Base-by-base conservation (phyloP, 92 coral and sea anemone species). In the Phenganax subtilis region DNA sequence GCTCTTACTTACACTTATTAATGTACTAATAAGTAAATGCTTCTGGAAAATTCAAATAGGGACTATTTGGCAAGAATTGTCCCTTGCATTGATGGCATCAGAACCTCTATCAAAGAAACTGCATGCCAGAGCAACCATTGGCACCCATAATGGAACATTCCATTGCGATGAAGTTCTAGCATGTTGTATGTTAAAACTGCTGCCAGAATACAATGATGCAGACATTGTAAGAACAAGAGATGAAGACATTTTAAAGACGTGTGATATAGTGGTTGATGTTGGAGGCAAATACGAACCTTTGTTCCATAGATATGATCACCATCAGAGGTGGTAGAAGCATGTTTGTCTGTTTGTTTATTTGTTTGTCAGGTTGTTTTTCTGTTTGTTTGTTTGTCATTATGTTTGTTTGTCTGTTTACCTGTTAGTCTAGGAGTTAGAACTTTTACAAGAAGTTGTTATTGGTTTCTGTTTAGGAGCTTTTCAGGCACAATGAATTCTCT, bases 141-240 rank as follows among this genome's bases (percentile, higher is more conserved):
- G 98, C 54, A 93, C 98, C 2, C 98, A 93, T 63, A 88, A 92
- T 89, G 98, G 98, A 5, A 92, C 92, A 8, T 93, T 93, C 60
- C 98, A 93, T 81, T 93, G 98, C 55, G 98, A 93, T 84, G 98
- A 93, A 73, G 98, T 83, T 11, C 68, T 93, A 53, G 98, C 98
- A 59, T 93, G 98, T 80, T 91, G 84, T 55, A 89, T 93, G 94
- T 85, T 93, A n/a, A 86, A 80, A 71, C 82, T 86, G 77, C 87
- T 93, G 9, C 94, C 93, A 6, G 92, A 92, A 59, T 93, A 90
- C 83, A 83, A 74, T 67, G 88, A 91, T 80, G 92, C 98, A 29
- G 97, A 93, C 29, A 84, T 93, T 10, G 29, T 92, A 11, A 80
- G 98, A 61, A 92, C 97, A 10, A 89, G 98, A n/a, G 93, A 93